phyloP scores from a whole-genome alignment of 2,888 invertebrate genomes.

The Calameuta pallipes region DNA sequence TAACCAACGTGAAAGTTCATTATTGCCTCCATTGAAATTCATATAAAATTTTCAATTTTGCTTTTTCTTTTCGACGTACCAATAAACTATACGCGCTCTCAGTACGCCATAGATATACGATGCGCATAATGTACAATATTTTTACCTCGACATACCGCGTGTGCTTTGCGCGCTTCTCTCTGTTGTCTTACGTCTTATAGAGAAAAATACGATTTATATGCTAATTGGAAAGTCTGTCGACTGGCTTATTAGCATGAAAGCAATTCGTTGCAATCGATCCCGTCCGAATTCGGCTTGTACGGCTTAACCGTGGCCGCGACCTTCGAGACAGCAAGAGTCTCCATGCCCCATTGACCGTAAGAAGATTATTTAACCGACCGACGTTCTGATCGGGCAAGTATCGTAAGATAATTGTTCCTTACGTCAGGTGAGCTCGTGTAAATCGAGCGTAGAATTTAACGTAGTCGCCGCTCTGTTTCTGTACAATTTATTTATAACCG shows the following conservation, averaged over 20 bases:
- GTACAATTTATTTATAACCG: neutral
- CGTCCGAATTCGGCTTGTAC: neutral
- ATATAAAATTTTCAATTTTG: neutral
- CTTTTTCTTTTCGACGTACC: neutral
- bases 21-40: neutral
- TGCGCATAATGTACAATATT: neutral
- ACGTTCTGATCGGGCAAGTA: neutral
- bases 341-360: neutral
- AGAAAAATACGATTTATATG: conserved; percentile 47
- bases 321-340: neutral
- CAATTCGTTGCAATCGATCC: conserved; percentile 43
- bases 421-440: too few species aligned
- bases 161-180: neutral
- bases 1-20: neutral
- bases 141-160: conserved; percentile 15
- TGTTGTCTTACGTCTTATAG: conserved; percentile 22
- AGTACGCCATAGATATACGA: neutral
- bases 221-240: conserved; percentile 38
- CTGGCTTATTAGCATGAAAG: conserved; percentile 42
- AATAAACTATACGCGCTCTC: neutral
- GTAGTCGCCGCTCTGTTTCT: neutral
- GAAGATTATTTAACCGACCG: neutral
- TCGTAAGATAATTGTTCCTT: neutral
- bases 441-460: neutral
- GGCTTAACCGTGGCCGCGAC: too few species aligned